phyloP scores from a whole-genome alignment of 2,113 vertebrate species.

The Bettongia penicillata region DNA sequence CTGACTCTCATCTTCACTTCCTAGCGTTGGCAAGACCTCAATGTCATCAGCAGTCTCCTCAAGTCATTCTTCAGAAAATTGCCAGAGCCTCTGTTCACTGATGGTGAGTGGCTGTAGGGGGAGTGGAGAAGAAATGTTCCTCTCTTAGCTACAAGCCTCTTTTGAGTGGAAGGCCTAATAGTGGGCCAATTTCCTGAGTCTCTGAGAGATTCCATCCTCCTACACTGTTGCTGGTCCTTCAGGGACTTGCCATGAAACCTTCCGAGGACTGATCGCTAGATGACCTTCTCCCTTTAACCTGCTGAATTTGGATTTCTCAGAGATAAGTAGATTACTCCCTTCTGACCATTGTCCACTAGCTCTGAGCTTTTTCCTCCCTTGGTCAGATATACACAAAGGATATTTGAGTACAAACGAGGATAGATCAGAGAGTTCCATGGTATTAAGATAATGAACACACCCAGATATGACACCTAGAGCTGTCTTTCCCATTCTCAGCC shows the following conservation, averaged over 20 bases:
- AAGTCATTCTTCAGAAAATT: conserved; percentile 99
- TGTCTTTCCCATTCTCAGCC: background rate
- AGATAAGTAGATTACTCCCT: background rate
- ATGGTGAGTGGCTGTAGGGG: conserved; percentile 85
- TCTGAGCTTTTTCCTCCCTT: background rate
- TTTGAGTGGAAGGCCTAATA: background rate
- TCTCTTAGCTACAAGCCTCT: background rate
- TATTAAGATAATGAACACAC: too few species aligned
- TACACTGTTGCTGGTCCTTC: background rate
- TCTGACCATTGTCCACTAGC: background rate
- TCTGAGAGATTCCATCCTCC: background rate
- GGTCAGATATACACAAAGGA: background rate
- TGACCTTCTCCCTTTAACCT: background rate
- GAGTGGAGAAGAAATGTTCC: background rate
- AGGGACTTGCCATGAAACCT: background rate
- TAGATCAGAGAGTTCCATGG: accelerated
- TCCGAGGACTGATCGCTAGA: background rate
- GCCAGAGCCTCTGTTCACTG: conserved; percentile 96
- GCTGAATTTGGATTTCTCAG: background rate
- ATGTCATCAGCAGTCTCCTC: conserved; percentile 97
- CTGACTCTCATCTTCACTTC: conserved; percentile 56
- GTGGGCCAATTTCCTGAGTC: background rate
- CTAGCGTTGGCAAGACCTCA: conserved; percentile 98
- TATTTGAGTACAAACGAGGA: background rate
- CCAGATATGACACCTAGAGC: background rate